A percentile compares a stretch with the other conserved stretches of the same genome.
Evolutionary conservation across 2,888 invertebrate species (phyloP).

Genomic region (Troides helena): DNA sequence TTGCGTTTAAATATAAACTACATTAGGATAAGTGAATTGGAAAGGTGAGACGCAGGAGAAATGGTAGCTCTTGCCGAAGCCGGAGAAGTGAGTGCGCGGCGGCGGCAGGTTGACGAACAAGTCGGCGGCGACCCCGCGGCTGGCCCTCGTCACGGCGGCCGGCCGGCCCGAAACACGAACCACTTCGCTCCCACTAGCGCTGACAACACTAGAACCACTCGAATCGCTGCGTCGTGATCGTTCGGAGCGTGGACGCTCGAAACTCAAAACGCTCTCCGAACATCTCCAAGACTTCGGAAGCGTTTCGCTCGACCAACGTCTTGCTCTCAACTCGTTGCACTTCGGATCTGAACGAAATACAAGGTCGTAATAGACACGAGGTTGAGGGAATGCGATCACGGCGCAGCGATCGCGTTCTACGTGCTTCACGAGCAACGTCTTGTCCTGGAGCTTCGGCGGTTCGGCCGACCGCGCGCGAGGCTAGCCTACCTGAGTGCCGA

Average conservation of each 20-base stretch:
- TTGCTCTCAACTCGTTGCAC: slow-evolving; percentile 55
- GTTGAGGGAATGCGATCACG: slow-evolving; percentile 70
- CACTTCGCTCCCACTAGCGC: slow-evolving; percentile 58
- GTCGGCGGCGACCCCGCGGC: slow-evolving; percentile 73
- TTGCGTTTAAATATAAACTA: slow-evolving; percentile 69
- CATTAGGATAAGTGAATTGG: slow-evolving; percentile 73
- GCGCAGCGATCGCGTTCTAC: slow-evolving; percentile 71
- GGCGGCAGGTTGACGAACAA: slow-evolving; percentile 72
- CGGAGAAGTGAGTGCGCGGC: slow-evolving; percentile 73
- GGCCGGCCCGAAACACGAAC: slow-evolving; percentile 71
- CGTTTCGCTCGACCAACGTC: slow-evolving; percentile 68
- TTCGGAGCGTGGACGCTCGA: slow-evolving; percentile 50
- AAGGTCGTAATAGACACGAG: slow-evolving; percentile 68
- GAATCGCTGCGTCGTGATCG: slow-evolving; percentile 55
- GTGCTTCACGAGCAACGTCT: slow-evolving; percentile 68
- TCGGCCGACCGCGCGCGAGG: slow-evolving; percentile 77
- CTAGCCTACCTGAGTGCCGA: slow-evolving; percentile 84
- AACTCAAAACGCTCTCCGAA: slow-evolving; percentile 66
- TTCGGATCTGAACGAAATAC: slow-evolving; percentile 52
- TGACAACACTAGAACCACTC: slow-evolving; percentile 43
- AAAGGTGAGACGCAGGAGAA: slow-evolving; percentile 79
- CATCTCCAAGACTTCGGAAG: slow-evolving; percentile 71
- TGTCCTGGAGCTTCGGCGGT: slow-evolving; percentile 68
- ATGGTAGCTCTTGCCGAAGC: slow-evolving; percentile 78
- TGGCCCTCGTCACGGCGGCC: slow-evolving; percentile 77